Conservation (phyloP, 2,888 invertebrate genomes). For the Selenia dentaria region DNA sequence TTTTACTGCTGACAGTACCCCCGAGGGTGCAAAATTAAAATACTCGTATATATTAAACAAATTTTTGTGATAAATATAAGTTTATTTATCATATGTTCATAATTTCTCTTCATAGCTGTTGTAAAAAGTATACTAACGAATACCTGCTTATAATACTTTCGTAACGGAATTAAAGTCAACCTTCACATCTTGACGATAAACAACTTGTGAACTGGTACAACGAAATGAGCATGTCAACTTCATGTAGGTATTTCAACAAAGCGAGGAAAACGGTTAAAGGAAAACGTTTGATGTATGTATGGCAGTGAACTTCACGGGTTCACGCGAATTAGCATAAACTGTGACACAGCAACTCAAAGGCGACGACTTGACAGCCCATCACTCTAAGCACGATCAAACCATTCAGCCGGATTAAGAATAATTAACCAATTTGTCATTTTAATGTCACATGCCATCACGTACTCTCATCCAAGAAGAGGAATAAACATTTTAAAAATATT, state of each 20-base stretch:
- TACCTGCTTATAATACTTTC: too few species aligned
- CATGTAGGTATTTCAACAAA: not conserved
- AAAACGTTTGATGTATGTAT: slow-evolving; percentile 28
- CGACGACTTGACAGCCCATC: slow-evolving; percentile 59
- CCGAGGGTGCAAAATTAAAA: too few species aligned
- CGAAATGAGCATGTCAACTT: not conserved
- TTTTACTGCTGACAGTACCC: too few species aligned
- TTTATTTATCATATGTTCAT: too few species aligned
- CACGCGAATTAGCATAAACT: slow-evolving; percentile 34
- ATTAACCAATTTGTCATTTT: slow-evolving; percentile 84
- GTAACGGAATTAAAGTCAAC: too few species aligned
- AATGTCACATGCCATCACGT: slow-evolving; percentile 84
- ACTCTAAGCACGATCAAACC: slow-evolving; percentile 66
- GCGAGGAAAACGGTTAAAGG: slow-evolving; percentile 14
- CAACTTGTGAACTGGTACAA: too few species aligned
- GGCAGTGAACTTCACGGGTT: slow-evolving; percentile 55
- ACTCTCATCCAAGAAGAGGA: slow-evolving; percentile 53
- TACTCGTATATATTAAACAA: too few species aligned
- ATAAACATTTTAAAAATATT: slow-evolving; percentile 75
- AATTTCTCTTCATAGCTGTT: too few species aligned
- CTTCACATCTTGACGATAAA: too few species aligned
- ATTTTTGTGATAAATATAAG: too few species aligned
- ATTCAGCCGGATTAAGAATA: slow-evolving; percentile 80
- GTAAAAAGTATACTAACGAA: too few species aligned
- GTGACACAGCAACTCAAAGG: slow-evolving; percentile 38